phyloP scores from a whole-genome alignment of 2,888 invertebrate genomes.

The Melanophora roralis region DNA sequence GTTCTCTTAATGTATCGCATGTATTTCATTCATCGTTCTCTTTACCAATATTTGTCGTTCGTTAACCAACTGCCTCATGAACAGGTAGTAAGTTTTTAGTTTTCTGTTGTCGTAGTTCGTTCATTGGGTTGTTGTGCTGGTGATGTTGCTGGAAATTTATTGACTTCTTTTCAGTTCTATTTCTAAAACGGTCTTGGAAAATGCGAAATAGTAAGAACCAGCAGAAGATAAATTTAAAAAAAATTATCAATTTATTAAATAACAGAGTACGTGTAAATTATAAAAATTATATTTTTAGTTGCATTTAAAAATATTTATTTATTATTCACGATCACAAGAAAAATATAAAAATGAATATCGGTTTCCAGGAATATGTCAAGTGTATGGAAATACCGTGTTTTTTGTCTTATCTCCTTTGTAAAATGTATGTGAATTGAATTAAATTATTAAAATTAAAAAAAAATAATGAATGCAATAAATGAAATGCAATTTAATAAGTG shows the following conservation, averaged over 20 bases:
- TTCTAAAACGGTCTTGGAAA: slow-evolving; percentile 55
- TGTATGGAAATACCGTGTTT: neutral
- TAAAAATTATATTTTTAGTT: too few relatives aligned
- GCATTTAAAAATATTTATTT: too few relatives aligned
- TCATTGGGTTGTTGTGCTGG: slow-evolving; percentile 36
- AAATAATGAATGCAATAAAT: neutral
- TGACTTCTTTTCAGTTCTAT: slow-evolving; percentile 57
- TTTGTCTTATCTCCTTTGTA: neutral
- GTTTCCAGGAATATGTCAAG: slow-evolving; percentile 54
- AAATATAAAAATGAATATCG: slow-evolving; percentile 17
- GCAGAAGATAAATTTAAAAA: slow-evolving; percentile 9
- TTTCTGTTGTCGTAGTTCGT: neutral
- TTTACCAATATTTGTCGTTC: slow-evolving; percentile 18
- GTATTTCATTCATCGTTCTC: slow-evolving; percentile 29
- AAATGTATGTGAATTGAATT: slow-evolving; percentile 8
- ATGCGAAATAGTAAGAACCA: slow-evolving; percentile 34
- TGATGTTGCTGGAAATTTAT: slow-evolving; percentile 58
- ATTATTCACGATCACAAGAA: too few relatives aligned
- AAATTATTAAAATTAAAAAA: neutral
- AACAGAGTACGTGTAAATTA: too few relatives aligned
- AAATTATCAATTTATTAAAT: neutral
- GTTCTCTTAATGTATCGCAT: neutral
- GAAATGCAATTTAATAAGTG: neutral
- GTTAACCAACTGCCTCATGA: neutral
- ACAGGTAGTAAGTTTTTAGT: slow-evolving; percentile 5